phyloP scores from a whole-genome alignment of 2,888 invertebrate species.

The Drosophila basisetae region DNA sequence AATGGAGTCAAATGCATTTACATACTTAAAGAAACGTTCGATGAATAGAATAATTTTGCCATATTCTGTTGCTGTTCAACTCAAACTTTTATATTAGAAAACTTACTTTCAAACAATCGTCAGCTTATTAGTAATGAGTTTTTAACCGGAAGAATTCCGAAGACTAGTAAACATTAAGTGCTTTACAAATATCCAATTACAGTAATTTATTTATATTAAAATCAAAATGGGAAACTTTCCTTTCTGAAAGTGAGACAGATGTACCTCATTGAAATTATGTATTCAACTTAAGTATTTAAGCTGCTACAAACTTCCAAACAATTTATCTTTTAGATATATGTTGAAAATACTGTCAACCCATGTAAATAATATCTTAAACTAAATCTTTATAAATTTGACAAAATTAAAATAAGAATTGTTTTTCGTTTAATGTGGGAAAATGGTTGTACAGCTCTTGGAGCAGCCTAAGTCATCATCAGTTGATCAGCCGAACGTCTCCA shows the following conservation, averaged over 20 bases:
- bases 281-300: background rate
- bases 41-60: background rate
- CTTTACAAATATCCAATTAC: background rate
- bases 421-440: constrained; percentile 22
- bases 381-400: background rate
- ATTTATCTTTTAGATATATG: background rate
- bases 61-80: background rate
- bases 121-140: background rate
- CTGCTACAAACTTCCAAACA: background rate
- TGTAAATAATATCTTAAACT: background rate
- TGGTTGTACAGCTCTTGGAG: constrained; percentile 30
- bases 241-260: background rate
- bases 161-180: background rate
- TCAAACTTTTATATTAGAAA: background rate
- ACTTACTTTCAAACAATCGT: background rate
- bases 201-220: background rate
- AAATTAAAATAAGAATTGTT: background rate
- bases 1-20: background rate
- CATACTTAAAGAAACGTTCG: background rate
- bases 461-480: constrained; percentile 9
- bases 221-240: background rate
- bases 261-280: background rate
- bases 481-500: constrained; percentile 2
- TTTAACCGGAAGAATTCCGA: background rate
- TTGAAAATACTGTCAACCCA: background rate